Evolutionary conservation across 2,113 vertebrate species (phyloP).

Genomic region (Elachura formosa): DNA sequence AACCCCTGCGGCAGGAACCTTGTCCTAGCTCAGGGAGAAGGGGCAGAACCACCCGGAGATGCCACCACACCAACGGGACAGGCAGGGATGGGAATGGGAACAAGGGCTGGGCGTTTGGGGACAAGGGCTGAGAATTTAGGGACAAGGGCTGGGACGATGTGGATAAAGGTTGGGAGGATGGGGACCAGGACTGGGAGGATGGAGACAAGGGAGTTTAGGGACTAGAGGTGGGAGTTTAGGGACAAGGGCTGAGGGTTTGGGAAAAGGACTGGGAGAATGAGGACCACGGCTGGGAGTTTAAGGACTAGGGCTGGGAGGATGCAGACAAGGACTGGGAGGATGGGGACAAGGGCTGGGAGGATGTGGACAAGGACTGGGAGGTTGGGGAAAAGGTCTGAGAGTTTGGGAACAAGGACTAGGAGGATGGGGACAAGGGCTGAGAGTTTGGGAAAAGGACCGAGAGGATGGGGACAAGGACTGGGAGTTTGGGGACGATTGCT

Average conservation of each 20-base stretch:
- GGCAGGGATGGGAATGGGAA: not conserved
- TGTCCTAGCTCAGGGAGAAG: rapidly evolving
- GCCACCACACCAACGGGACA: rapidly evolving
- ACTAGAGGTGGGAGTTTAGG: no score
- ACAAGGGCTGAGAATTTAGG: no score
- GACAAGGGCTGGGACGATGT: not conserved
- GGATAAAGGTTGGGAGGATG: not conserved
- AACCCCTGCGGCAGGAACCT: not conserved
- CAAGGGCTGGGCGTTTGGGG: no score
- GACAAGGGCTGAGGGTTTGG: rapidly evolving
- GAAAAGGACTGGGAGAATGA: not conserved
- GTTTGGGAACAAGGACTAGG: rapidly evolving
- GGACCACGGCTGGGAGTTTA: rapidly evolving
- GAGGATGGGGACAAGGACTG: not conserved
- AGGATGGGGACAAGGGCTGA: not conserved
- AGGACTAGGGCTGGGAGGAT: no score
- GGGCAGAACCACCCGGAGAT: not conserved
- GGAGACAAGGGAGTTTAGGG: no score
- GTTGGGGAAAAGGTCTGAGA: no score
- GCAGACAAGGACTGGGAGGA: no score
- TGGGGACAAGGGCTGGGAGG: no score
- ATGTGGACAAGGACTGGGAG: rapidly evolving
- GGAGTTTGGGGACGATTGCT: no score
- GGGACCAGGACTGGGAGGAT: rapidly evolving
- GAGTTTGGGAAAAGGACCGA: not conserved